Percentiles rank a stretch among this genome's conserved stretches.
Conservation (phyloP, 2,113 vertebrate species). For the Alethe castanea region DNA sequence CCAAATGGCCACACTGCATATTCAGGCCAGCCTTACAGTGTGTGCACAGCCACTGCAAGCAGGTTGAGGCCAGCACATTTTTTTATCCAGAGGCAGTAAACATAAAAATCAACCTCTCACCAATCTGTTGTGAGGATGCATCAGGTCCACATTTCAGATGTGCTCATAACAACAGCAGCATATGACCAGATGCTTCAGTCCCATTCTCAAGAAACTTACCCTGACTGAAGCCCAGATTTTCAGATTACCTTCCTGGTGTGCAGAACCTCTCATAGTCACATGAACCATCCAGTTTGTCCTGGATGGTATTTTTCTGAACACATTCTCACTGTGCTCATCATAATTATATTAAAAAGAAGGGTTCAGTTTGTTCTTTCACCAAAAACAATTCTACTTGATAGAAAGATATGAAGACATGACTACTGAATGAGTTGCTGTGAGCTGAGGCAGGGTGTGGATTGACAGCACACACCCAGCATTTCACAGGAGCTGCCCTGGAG, state of each 20-base stretch:
- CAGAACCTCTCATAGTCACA: neutral
- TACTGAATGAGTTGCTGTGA: neutral
- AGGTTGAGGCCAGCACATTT: neutral
- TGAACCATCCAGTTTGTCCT: neutral
- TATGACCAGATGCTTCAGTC: fast-evolving
- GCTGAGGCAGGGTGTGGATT: neutral
- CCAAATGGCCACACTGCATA: neutral
- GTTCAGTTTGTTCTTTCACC: neutral
- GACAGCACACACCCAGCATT: neutral
- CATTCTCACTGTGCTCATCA: neutral
- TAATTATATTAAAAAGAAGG: neutral
- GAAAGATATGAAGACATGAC: neutral
- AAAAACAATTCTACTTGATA: neutral
- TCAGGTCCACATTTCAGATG: neutral
- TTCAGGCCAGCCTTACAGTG: fast-evolving
- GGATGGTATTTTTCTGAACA: neutral
- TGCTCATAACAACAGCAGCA: neutral
- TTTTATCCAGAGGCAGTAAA: neutral
- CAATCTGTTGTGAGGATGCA: neutral
- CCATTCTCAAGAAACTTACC: neutral
- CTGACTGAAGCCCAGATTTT: neutral
- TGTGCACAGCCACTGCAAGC: neutral
- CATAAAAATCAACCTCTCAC: neutral
- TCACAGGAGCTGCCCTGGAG: neutral
- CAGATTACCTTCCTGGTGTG: neutral